A percentile compares a stretch with the other conserved stretches of the same genome.
phyloP scores from a whole-genome alignment of 2,888 invertebrate species.

The Galeruca laticollis region DNA sequence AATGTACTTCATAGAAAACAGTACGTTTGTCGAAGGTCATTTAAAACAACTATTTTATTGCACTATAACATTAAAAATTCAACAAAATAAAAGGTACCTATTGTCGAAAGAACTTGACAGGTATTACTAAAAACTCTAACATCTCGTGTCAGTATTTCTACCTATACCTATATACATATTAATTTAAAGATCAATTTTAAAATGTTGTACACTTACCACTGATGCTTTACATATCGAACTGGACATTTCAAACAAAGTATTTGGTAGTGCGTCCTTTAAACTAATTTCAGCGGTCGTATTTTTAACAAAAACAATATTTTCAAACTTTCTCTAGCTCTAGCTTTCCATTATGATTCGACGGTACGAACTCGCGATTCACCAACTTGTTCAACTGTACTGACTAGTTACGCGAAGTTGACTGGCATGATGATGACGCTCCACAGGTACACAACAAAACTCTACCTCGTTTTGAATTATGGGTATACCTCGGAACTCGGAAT shows the following conservation, averaged over 20 bases:
- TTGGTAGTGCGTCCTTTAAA: constrained; percentile 14
- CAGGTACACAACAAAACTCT: constrained; percentile 46
- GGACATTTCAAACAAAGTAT: constrained; percentile 48
- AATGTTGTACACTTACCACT: constrained; percentile 70
- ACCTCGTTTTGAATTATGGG: constrained; percentile 30
- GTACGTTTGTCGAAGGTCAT: constrained; percentile 39
- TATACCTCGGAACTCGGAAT: constrained; percentile 17
- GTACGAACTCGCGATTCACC: constrained; percentile 36
- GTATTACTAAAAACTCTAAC: constrained; percentile 23
- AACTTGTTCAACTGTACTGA: constrained; percentile 46
- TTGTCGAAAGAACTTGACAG: constrained; percentile 13
- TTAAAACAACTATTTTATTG: constrained; percentile 18
- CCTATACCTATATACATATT: background rate
- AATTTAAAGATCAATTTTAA: background rate
- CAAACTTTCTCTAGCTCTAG: constrained; percentile 43
- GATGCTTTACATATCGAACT: constrained; percentile 57
- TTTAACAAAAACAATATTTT: constrained; percentile 38
- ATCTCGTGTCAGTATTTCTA: constrained; percentile 5
- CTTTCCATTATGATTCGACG: constrained; percentile 43
- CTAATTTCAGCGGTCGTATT: constrained; percentile 18
- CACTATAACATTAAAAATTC: constrained; percentile 9
- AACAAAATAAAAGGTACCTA: constrained; percentile 15
- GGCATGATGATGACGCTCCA: constrained; percentile 47
- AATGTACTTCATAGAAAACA: constrained; percentile 39
- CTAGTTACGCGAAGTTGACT: constrained; percentile 48